Percentiles rank a stretch among this genome's conserved stretches.
Evolutionary conservation across 2,113 vertebrate species (phyloP).

Genomic region (Rhodinocichla rosea): DNA sequence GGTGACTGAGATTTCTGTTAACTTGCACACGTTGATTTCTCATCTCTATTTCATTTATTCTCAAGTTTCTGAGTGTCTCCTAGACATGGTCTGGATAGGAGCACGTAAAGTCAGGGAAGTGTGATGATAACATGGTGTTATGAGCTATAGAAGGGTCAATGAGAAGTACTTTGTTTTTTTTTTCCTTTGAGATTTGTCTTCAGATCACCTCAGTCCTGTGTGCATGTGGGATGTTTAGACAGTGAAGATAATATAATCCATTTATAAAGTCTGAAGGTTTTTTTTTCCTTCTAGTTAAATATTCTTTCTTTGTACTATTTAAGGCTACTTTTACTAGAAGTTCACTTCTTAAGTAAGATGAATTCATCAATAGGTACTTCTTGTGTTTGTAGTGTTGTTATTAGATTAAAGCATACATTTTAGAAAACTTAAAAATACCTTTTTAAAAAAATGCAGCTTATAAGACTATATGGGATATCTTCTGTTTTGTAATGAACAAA

Average conservation of each 20-base stretch:
- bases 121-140: not conserved
- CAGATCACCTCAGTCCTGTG: not conserved
- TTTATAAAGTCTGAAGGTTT: not conserved
- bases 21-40: rapidly evolving
- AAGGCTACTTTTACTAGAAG: not conserved
- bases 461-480: not conserved
- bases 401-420: not conserved
- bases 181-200: not conserved
- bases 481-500: not conserved
- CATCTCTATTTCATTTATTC: not conserved
- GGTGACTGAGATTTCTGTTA: not conserved
- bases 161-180: not conserved
- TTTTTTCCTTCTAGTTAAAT: not conserved
- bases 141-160: not conserved
- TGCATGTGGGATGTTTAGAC: not conserved
- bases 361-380: not conserved
- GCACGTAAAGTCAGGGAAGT: not conserved
- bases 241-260: not conserved
- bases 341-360: not conserved
- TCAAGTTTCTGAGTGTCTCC: not conserved
- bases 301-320: not conserved
- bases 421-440: not conserved
- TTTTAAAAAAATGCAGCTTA: not conserved
- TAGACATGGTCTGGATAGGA: not conserved
- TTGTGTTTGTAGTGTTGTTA: not conserved